phyloP scores from a whole-genome alignment of 1,140 invertebrate species.

The Cotesia glomerata region DNA sequence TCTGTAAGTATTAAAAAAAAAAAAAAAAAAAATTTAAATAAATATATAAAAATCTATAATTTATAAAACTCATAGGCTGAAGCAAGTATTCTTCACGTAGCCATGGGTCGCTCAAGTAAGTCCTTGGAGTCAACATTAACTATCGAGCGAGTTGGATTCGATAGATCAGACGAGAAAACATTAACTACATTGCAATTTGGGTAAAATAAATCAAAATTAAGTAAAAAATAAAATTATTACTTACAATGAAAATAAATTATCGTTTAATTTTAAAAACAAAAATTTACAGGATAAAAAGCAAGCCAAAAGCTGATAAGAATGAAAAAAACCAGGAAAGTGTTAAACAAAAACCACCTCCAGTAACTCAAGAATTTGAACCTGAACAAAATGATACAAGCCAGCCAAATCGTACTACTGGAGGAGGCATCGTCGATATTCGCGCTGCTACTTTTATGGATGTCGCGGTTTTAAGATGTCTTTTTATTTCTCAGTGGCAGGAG shows the following conservation, averaged over 20 bases:
- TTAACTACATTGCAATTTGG: conserved; percentile 67
- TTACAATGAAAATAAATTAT: no score
- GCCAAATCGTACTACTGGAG: conserved; percentile 12
- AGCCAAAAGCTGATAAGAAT: conserved; percentile 30
- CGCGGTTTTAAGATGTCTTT: conserved; percentile 93
- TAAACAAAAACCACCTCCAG: conserved; percentile 36
- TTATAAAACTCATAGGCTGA: conserved; percentile 57
- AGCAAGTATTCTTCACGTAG: conserved; percentile 68
- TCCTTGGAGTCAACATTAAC: conserved; percentile 60
- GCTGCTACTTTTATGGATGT: conserved; percentile 96
- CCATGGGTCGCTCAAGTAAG: conserved; percentile 61
- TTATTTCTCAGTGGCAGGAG: conserved; percentile 96
- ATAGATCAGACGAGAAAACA: conserved; percentile 50
- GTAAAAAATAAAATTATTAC: no score
- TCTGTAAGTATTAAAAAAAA: conserved; percentile 62
- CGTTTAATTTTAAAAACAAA: not conserved
- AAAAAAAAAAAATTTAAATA: not conserved
- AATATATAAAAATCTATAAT: conserved; percentile 8
- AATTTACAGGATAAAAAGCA: conserved; percentile 11
- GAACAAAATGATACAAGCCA: conserved; percentile 32
- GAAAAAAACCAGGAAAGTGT: conserved; percentile 35
- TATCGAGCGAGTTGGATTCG: conserved; percentile 62
- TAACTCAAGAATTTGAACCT: conserved; percentile 38
- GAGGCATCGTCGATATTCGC: conserved; percentile 68
- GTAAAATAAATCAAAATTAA: conserved; percentile 46